Evolutionary conservation across 2,113 vertebrate genomes (phyloP).

Genomic region (Ammodytes marinus): DNA sequence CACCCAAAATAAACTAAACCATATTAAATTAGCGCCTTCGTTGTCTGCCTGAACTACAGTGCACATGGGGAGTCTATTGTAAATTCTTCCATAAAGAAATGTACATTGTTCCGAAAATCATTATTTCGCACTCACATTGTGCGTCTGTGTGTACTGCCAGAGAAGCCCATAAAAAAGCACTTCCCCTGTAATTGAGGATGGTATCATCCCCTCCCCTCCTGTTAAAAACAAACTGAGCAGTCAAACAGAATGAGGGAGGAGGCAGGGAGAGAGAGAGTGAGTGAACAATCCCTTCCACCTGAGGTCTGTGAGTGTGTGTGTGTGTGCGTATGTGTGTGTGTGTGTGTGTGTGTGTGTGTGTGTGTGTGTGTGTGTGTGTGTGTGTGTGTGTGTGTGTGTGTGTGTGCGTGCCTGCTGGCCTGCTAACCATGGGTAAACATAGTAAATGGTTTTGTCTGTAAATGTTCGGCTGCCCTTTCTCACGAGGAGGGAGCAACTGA

Average conservation of each 20-base stretch:
- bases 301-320: constrained; percentile 60
- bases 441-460: constrained; percentile 75
- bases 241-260: constrained; percentile 46
- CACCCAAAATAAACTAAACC: constrained; percentile 22
- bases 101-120: constrained; percentile 60
- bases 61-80: constrained; percentile 31
- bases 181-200: constrained; percentile 80
- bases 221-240: constrained; percentile 75
- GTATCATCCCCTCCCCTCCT: constrained; percentile 71
- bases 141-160: constrained; percentile 51
- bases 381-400: no score
- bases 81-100: constrained; percentile 51
- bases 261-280: constrained; percentile 39
- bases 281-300: constrained; percentile 53
- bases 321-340: constrained; percentile 59
- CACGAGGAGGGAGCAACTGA: constrained; percentile 65
- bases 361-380: no score
- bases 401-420: constrained; percentile 27
- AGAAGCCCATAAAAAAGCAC: constrained; percentile 82
- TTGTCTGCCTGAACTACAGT: constrained; percentile 29
- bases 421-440: constrained; percentile 77
- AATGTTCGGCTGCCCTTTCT: constrained; percentile 71
- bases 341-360: constrained; percentile 48
- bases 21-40: constrained; percentile 27
- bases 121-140: constrained; percentile 65